Base-by-base conservation (phyloP, 1,140 invertebrate genomes). In the Pseudobourletiella spinata region DNA sequence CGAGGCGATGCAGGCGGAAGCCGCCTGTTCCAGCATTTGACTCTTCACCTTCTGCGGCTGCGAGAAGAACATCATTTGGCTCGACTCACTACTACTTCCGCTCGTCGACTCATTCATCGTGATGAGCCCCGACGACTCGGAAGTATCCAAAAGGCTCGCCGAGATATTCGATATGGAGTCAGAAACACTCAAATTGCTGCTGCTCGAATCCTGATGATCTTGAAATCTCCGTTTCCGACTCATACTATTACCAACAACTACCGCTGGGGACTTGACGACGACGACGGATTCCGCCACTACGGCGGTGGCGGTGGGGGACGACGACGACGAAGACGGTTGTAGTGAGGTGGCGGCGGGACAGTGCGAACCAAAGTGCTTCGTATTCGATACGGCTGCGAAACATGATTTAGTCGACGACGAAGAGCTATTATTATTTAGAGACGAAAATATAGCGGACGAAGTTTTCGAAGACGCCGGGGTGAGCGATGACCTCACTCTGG, bases 1-100 rank as follows among this genome's bases (percentile, higher is more conserved):
- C 11, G 44, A 43, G 25, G 30, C 35, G 3, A 59, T 48, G 32
- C 35, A 35, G n/a, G n/a, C n/a, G 43, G 59, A 61, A 35, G 43
- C 42, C 22, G 39, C 52, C 8, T 59, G 42, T 14, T 25, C 28
- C 28, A 18, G 46, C 26, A 48, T 16, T 35, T 16, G 3, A 20
- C 16, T n/a, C 6, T 6, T 48, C 11, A 48, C 8, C 11, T 20
- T n/a, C 11, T 20, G 3, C 6, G 29, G 3, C 6, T 16, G 8
- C 14, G 11, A 22, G 51, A 54, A 39, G 32, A 39, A 39, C 32
- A n/a, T n/a, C n/a, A n/a, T n/a, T n/a, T 11, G 14, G 14, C 14
- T 16, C 14, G 51, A 54, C 3, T 54, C 22, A 24, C 22, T 26
- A 25, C 24, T 25, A 25, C 16, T 48, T 11, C 46, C 11, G 46